Evolutionary conservation across 2,797 vertebrate genomes (phyloP), one percentile per base, ranked within the genome.

Genomic region (Spinus pinus): DNA sequence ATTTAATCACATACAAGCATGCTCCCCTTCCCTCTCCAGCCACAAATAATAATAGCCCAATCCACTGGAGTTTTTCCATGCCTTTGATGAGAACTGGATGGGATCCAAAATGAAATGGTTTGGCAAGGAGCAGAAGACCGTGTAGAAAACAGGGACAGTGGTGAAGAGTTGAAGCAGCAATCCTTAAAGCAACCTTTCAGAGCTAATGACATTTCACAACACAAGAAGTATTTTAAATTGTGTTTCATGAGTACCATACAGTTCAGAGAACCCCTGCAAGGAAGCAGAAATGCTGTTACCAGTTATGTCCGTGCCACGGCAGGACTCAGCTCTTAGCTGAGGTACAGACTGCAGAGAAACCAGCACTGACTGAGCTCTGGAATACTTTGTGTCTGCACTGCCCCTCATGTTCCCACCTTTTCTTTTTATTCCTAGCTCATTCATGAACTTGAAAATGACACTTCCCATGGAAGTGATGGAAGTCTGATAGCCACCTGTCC

Each of bases 1-100:
- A 47, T 93, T 95, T 93, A 91, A 81, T 79, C 69, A 60, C 62
- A 94, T 27, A 83, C 58, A 82, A 73, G 30, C 3, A 2, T 62
- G 57, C 84, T 91, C 51, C 54, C 54, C 31, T 85, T 94, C 85
- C 66, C 73, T 56, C 88, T 94, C 66, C 66, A 95, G 64, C 12
- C 60, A 86, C 70, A 83, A 86, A 81, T 81, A 95, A 61, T 91
- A 94, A 95, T 39, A 89, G 79, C 61, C 79, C 64, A 20, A 67
- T 67, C 66, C 82, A 73, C 70, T 94, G 85, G 65, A 95, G 77
- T 73, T 91, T 80, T 86, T 91, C 80, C 88, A 70, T 75, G 12
- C 65, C 74, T 94, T 60, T 81, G 93, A 92, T 65, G 71, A 89
- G 89, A 96, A 94, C 44, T 90, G 95, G 88, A 91, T 70, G 0